Percentiles rank a stretch among this genome's conserved stretches.
phyloP scores from a whole-genome alignment of 2,113 vertebrate species.

The Limanda limanda region DNA sequence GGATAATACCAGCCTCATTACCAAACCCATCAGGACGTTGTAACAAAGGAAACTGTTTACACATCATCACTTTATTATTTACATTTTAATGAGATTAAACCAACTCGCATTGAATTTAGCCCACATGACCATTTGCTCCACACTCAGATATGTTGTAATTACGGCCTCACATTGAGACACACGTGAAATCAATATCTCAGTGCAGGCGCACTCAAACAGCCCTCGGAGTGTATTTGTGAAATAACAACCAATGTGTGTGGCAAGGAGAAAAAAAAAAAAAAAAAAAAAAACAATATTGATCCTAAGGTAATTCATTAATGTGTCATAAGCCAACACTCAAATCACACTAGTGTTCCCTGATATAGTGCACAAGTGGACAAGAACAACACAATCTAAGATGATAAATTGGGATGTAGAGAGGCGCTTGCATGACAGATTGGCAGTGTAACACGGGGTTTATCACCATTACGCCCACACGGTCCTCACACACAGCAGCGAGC shows the following conservation, averaged over 20 bases:
- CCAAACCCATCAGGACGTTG: constrained; percentile 37
- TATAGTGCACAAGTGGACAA: neutral
- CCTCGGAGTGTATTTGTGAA: constrained; percentile 11
- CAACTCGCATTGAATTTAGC: constrained; percentile 12
- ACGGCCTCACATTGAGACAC: constrained; percentile 2
- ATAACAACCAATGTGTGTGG: constrained; percentile 7
- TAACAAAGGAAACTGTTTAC: constrained; percentile 47
- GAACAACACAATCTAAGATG: neutral
- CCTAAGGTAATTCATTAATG: neutral
- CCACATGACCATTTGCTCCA: constrained; percentile 3
- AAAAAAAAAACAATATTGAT: neutral
- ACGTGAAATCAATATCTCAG: constrained; percentile 19
- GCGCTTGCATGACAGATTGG: neutral
- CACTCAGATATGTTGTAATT: constrained; percentile 7
- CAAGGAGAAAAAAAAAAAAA: neutral
- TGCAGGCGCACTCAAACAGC: neutral
- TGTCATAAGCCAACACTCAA: neutral
- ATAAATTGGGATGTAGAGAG: neutral
- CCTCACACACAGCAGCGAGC: neutral
- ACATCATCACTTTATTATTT: constrained; percentile 59
- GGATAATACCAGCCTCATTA: constrained; percentile 54
- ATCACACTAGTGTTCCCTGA: neutral
- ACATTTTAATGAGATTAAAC: constrained; percentile 55
- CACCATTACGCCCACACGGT: neutral
- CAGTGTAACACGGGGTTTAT: neutral